Evolutionary conservation across 1,140 invertebrate genomes (phyloP).

Genomic region (Drosophila takahashii): DNA sequence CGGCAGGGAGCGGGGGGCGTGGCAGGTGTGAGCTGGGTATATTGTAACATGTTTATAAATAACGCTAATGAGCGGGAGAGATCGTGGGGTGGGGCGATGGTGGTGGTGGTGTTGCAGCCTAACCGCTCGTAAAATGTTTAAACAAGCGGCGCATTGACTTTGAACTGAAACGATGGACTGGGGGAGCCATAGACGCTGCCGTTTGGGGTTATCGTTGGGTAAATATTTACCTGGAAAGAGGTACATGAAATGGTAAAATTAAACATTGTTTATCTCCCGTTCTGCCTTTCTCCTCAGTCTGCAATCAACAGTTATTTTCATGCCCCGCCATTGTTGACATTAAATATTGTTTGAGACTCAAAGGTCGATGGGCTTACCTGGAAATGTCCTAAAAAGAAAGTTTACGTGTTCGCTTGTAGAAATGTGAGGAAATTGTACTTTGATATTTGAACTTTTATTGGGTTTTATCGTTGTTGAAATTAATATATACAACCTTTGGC

Average conservation of each 20-base stretch:
- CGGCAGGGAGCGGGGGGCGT: not conserved
- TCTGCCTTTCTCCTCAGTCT: not conserved
- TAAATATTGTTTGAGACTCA: constrained; percentile 18
- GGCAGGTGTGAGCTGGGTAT: constrained; percentile 29
- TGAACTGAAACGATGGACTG: constrained; percentile 38
- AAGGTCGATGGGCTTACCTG: constrained; percentile 10
- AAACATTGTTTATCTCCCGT: constrained; percentile 64
- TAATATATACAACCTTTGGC: too few species aligned
- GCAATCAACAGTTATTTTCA: constrained; percentile 25
- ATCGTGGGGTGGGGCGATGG: not conserved
- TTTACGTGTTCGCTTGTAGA: not conserved
- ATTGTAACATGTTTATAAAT: constrained; percentile 78
- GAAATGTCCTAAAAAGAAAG: constrained; percentile 17
- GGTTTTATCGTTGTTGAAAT: too few species aligned
- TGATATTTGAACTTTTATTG: not conserved
- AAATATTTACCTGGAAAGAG: constrained; percentile 71
- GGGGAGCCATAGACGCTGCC: constrained; percentile 33
- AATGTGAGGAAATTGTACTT: not conserved
- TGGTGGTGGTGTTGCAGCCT: not conserved
- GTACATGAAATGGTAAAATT: constrained; percentile 73
- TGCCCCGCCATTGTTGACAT: constrained; percentile 20
- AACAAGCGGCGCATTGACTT: constrained; percentile 70
- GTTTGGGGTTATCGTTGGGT: constrained; percentile 65
- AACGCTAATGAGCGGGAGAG: constrained; percentile 63
- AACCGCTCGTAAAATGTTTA: constrained; percentile 69